Percentiles rank a stretch among this genome's conserved stretches.
Conservation (phyloP, 2,888 invertebrate species). For the Hartigia nigra region DNA sequence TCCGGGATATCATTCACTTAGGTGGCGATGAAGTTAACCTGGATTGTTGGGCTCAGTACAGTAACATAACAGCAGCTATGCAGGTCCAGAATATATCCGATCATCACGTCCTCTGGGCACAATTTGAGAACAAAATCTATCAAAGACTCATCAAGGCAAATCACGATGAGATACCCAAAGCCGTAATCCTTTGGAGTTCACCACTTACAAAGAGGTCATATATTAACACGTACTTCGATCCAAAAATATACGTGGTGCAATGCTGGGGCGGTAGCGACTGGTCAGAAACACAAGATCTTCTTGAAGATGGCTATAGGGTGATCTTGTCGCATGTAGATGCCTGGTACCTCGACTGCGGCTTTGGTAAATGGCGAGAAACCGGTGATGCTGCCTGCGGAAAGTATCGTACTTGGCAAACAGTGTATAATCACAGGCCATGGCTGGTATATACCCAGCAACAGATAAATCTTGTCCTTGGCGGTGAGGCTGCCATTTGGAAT, state of each 20-base stretch:
- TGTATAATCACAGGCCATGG: conserved; percentile 87
- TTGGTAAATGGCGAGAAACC: conserved; percentile 85
- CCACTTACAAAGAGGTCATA: conserved; percentile 80
- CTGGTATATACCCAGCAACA: conserved; percentile 61
- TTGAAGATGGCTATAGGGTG: conserved; percentile 81
- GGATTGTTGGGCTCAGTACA: conserved; percentile 78
- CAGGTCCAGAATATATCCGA: conserved; percentile 81
- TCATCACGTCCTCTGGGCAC: conserved; percentile 82
- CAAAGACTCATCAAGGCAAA: conserved; percentile 74
- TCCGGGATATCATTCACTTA: conserved; percentile 83
- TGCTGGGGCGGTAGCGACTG: conserved; percentile 86
- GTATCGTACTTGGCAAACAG: conserved; percentile 87
- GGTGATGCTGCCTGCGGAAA: conserved; percentile 89
- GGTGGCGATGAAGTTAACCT: conserved; percentile 88
- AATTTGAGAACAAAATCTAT: conserved; percentile 76
- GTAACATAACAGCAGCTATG: conserved; percentile 62
- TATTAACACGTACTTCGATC: conserved; percentile 74
- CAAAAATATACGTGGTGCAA: conserved; percentile 80
- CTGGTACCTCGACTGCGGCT: conserved; percentile 90
- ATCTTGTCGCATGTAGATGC: conserved; percentile 89
- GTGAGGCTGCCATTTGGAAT: conserved; percentile 87
- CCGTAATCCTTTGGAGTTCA: conserved; percentile 81
- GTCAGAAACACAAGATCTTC: conserved; percentile 81
- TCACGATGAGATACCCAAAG: conserved; percentile 69
- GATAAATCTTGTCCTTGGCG: conserved; percentile 72